Conservation (phyloP, 2,797 vertebrate species). For the Orientallactaga sibirica region DNA sequence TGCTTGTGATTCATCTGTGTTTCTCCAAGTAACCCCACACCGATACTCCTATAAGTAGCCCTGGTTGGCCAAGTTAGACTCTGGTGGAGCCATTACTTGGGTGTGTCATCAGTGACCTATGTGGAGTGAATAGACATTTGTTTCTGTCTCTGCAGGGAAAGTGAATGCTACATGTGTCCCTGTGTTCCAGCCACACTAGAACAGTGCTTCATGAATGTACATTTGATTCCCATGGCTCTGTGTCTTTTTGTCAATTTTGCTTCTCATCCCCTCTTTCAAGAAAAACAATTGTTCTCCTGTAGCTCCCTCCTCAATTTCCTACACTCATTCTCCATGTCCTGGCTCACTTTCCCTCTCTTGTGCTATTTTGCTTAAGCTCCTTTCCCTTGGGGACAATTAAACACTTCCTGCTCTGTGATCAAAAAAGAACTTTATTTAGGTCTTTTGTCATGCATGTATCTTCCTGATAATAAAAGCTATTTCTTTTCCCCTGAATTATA, state of each 20-base stretch:
- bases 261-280: not conserved
- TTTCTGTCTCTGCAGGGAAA: no score
- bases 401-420: slow-evolving; percentile 27
- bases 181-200: not conserved
- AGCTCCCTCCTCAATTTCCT: not conserved
- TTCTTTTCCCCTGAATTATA: slow-evolving; percentile 15
- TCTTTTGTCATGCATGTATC: not conserved
- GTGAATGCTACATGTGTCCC: no score
- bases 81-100: no score
- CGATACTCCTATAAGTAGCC: no score
- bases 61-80: no score
- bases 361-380: slow-evolving; percentile 4
- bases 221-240: not conserved
- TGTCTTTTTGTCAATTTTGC: not conserved
- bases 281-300: not conserved
- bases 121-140: no score
- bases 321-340: not conserved
- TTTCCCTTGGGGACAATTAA: slow-evolving; percentile 37
- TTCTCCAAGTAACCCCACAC: no score
- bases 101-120: no score
- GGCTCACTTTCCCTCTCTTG: not conserved
- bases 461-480: slow-evolving; percentile 3
- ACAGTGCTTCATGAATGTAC: not conserved
- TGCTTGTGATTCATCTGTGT: no score
- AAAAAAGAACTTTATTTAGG: not conserved